Percentiles rank a stretch among this genome's conserved stretches.
Evolutionary conservation across 2,888 invertebrate species (phyloP).

Genomic region (Eristalis pertinax): DNA sequence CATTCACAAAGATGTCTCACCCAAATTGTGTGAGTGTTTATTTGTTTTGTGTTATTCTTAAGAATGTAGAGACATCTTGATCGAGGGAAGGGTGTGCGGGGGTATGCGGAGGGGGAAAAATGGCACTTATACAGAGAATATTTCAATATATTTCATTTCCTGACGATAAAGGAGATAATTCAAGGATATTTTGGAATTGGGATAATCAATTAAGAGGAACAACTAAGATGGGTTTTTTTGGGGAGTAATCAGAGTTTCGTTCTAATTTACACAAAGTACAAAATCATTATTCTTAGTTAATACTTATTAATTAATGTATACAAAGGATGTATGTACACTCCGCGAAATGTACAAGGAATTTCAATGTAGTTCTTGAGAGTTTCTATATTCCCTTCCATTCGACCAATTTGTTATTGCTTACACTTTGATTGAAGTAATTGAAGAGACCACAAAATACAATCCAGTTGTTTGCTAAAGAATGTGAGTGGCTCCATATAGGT

Average conservation of each 20-base stretch:
- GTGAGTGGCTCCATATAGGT: no score
- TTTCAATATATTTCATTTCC: constrained; percentile 40
- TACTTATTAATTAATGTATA: constrained; percentile 70
- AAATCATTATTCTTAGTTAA: constrained; percentile 62
- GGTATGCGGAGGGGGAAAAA: constrained; percentile 55
- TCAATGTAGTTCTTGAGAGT: no score
- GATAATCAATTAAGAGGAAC: not conserved
- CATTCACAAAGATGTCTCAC: constrained; percentile 6
- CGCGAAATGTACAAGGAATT: no score
- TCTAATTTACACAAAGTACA: constrained; percentile 64
- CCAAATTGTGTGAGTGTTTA: constrained; percentile 13
- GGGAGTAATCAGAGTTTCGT: constrained; percentile 41
- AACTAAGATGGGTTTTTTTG: constrained; percentile 5
- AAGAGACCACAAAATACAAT: no score
- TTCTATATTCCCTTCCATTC: no score
- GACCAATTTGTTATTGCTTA: no score
- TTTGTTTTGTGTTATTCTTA: not conserved
- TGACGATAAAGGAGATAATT: constrained; percentile 45
- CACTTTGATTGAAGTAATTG: no score
- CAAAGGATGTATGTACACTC: constrained; percentile 35
- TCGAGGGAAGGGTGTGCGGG: constrained; percentile 20
- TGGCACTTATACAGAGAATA: constrained; percentile 71
- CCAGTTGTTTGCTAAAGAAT: no score
- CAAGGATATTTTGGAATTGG: constrained; percentile 41
- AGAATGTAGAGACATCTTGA: constrained; percentile 11